Percentiles rank a stretch among this genome's conserved stretches.
Evolutionary conservation across 2,113 vertebrate genomes (phyloP).

Genomic region (Ptilorrhoa leucosticta): DNA sequence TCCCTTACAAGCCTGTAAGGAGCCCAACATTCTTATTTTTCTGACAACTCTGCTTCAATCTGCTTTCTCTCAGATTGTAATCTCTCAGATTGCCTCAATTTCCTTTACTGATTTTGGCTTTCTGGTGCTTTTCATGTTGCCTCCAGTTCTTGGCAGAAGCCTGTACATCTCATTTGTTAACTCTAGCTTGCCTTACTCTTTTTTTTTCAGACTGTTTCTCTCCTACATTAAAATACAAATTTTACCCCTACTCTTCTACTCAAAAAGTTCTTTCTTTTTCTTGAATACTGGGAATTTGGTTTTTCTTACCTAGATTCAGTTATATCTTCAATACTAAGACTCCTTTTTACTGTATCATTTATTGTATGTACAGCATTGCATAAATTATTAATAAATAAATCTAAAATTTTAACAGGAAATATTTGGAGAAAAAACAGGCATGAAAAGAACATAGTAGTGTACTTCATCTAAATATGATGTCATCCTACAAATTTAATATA

Average conservation of each 20-base stretch:
- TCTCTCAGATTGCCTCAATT: background rate
- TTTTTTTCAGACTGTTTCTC: background rate
- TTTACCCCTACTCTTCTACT: background rate
- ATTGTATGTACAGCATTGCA: background rate
- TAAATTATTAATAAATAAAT: background rate
- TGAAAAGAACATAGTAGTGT: background rate
- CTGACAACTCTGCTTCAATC: background rate
- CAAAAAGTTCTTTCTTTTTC: background rate
- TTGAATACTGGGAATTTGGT: background rate
- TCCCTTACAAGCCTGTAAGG: background rate
- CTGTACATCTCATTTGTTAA: background rate
- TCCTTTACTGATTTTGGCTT: background rate
- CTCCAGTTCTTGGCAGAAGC: background rate
- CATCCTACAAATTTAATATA: background rate
- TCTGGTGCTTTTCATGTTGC: background rate
- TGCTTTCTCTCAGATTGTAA: background rate
- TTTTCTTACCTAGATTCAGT: background rate
- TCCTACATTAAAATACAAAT: background rate
- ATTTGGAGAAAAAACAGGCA: background rate
- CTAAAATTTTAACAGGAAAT: background rate
- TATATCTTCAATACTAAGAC: background rate
- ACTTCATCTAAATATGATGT: background rate
- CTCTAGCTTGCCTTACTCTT: background rate
- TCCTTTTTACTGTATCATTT: background rate
- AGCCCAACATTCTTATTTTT: background rate